Base-by-base conservation (phyloP, 2,113 vertebrate genomes). In the Limanda limanda region DNA sequence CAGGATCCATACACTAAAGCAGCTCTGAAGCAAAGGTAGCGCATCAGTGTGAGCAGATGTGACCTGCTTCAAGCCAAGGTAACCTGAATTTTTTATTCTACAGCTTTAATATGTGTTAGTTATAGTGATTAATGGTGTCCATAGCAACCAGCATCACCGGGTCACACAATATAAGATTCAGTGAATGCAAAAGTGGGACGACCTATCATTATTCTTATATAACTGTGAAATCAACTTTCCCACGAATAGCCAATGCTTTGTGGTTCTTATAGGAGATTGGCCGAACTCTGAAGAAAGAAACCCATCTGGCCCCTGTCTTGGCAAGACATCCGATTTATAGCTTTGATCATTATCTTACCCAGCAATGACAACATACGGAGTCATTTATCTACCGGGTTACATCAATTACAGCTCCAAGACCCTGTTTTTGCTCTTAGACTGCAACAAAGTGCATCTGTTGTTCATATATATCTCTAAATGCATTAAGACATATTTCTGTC, bases 311-410 rank as follows among this genome's bases (percentile, higher is more conserved):
- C 56, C 5, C 6, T 7, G 21, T 35, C 25, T 68, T 21, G 4
- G 14, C 5, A 42, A 15, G n/a, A 25, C 48, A 70, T 45, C 35
- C 74, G 20, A 25, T 71, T 14, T 67, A 23, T 3, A 10, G 21
- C 62, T 71, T 47, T 68, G 47, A 78, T 75, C 37, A 45, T 23
- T 3, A 17, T 59, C 73, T 60, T 14, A 68, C 31, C 47, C 63
- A 5, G 40, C 20, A 56, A 54, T 74, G 62, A 78, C 1, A 21
- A 23, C 42, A 63, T 4, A 60, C 2, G 55, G 74, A 84, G 31
- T 31, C 69, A 76, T 35, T 13, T 24, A 37, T 76, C 63, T 56
- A 4, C 37, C 12, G n/a, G 31, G 10, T 62, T 64, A 2, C 1
- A 48, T 59, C 58, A 31, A 3, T 67, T 58, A 58, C 45, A 61